These are phyloP conservation scores for Pagrus major DNA, from an alignment of 2,113 vertebrate genomes.

Conservation along the genomic window DNA sequence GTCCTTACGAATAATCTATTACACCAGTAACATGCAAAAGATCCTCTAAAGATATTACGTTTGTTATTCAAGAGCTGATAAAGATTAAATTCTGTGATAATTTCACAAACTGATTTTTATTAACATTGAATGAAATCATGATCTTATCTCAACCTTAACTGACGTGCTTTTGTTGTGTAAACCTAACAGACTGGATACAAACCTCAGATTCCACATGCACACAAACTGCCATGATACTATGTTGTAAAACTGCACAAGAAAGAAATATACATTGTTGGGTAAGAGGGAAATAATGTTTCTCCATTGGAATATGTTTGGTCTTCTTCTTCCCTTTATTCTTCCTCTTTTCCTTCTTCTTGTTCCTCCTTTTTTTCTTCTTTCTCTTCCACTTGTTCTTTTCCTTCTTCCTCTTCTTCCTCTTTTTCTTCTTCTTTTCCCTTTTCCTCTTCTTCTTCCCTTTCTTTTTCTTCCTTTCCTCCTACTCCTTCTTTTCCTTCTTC, in stretches of 20 bases:
- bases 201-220: too few species aligned
- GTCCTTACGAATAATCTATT: slow-evolving; percentile 18
- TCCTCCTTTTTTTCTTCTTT: not conserved
- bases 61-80: too few species aligned
- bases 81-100: too few species aligned
- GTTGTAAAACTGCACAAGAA: not conserved
- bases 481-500: too few species aligned
- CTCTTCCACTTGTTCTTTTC: too few species aligned
- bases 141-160: too few species aligned
- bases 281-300: not conserved
- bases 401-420: not conserved
- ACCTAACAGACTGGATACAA: too few species aligned
- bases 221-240: too few species aligned
- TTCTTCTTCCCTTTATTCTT: not conserved
- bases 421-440: not conserved
- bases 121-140: too few species aligned
- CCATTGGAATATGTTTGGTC: not conserved
- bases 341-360: not conserved
- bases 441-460: not conserved
- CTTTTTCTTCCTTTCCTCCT: too few species aligned
- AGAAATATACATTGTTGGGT: not conserved
- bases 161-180: too few species aligned
- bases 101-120: too few species aligned
- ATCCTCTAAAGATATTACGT: not conserved
- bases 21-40: not conserved